These are phyloP conservation scores for Lacerta viridis DNA, from an alignment of 2,797 vertebrate genomes.

Conservation along the genomic window DNA sequence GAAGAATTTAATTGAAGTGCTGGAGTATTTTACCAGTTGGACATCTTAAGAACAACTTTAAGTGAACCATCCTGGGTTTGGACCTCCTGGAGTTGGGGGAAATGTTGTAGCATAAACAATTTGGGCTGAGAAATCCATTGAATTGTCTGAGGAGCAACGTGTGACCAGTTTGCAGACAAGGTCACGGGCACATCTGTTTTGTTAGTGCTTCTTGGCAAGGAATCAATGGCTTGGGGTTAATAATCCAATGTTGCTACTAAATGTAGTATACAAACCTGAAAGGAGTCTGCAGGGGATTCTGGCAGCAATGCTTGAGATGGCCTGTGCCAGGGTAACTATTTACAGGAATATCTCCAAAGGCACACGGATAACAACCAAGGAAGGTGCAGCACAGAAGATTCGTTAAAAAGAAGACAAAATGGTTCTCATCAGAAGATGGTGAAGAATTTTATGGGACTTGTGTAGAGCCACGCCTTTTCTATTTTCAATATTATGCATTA, in stretches of 20 bases:
- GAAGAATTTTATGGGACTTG: background rate
- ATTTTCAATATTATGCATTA: background rate
- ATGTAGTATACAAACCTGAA: background rate
- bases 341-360: background rate
- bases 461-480: background rate
- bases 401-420: background rate
- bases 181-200: too few species aligned
- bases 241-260: background rate
- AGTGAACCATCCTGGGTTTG: background rate
- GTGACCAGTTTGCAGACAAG: background rate
- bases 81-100: background rate
- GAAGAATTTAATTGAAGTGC: background rate
- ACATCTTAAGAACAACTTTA: background rate
- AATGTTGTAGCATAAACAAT: background rate
- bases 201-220: too few species aligned
- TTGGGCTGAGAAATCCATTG: background rate
- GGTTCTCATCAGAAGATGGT: background rate
- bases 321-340: too few species aligned
- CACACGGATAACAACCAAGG: background rate
- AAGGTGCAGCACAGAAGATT: background rate
- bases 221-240: background rate
- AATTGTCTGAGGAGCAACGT: background rate
- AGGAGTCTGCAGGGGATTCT: background rate
- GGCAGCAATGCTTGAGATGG: background rate
- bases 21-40: background rate